Evolutionary conservation across 2,113 vertebrate genomes (phyloP).

Genomic region (Trichomycterus rosablanca): DNA sequence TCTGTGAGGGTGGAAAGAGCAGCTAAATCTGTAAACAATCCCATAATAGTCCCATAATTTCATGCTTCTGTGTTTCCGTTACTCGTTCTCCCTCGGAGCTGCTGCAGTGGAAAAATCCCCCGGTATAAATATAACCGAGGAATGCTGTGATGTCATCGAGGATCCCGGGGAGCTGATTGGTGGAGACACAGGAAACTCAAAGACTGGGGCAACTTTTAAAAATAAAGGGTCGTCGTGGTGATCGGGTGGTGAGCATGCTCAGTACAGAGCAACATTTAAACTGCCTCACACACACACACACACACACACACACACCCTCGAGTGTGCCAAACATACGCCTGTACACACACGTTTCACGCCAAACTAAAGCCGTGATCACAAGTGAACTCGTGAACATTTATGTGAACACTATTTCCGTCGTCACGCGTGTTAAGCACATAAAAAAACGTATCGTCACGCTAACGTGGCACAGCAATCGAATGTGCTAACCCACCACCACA

Average conservation of each 20-base stretch:
- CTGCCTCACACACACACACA: constrained; percentile 16
- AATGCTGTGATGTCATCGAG: constrained; percentile 34
- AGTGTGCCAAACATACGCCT: background rate
- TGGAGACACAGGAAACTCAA: constrained; percentile 3
- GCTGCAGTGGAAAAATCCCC: constrained; percentile 1
- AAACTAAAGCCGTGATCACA: background rate
- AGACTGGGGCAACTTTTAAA: constrained; percentile 37
- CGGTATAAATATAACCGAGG: constrained; percentile 35
- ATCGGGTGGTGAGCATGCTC: constrained; percentile 3
- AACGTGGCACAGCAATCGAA: too few relatives aligned
- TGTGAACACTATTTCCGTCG: too few relatives aligned
- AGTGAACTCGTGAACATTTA: too few relatives aligned
- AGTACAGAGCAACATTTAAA: background rate
- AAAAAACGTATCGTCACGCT: too few relatives aligned
- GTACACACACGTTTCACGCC: background rate
- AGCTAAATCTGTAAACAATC: too few relatives aligned
- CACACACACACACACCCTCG: background rate
- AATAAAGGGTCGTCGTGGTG: constrained; percentile 13
- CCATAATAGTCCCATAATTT: background rate
- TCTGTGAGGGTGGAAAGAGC: too few relatives aligned
- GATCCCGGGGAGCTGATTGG: constrained; percentile 30
- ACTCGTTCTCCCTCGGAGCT: background rate
- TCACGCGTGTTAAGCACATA: too few relatives aligned
- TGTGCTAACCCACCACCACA: too few relatives aligned
- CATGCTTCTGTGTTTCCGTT: background rate